Percentiles rank a stretch among this genome's conserved stretches.
Evolutionary conservation across 2,797 vertebrate species (phyloP).

Genomic region (Lerista edwardsae): DNA sequence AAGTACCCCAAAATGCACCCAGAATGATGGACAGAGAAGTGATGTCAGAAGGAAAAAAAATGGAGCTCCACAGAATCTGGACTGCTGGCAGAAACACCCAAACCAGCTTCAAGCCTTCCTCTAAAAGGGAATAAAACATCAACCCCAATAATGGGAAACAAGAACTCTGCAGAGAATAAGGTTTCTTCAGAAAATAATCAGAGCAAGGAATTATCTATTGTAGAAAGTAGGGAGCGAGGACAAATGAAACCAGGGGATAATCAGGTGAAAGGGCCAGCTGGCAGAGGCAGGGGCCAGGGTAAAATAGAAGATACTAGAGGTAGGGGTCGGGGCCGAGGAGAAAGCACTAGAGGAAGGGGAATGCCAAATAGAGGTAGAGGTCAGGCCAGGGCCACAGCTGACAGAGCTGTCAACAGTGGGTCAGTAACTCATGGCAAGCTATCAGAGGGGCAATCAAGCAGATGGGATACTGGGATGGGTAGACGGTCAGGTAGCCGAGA

Average conservation of each 20-base stretch:
- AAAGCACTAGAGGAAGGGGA: slow-evolving; percentile 62
- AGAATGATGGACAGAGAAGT: slow-evolving; percentile 74
- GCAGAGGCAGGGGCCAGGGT: slow-evolving; percentile 75
- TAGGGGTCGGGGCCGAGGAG: slow-evolving; percentile 72
- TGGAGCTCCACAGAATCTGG: slow-evolving; percentile 78
- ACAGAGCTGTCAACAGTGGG: slow-evolving; percentile 73
- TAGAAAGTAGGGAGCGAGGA: slow-evolving; percentile 73
- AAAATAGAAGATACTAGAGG: slow-evolving; percentile 68
- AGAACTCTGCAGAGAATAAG: slow-evolving; percentile 75
- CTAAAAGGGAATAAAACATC: slow-evolving; percentile 54
- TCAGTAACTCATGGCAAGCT: slow-evolving; percentile 54
- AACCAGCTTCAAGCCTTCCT: slow-evolving; percentile 61
- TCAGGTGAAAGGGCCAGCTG: slow-evolving; percentile 80
- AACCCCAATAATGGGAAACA: slow-evolving; percentile 66
- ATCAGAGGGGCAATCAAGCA: slow-evolving; percentile 34
- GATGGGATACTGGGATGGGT: slow-evolving; percentile 48
- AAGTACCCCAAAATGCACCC: slow-evolving; percentile 71
- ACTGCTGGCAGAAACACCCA: slow-evolving; percentile 73
- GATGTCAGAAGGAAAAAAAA: slow-evolving; percentile 72
- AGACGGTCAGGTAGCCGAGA: slow-evolving; percentile 58
- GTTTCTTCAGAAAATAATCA: slow-evolving; percentile 75
- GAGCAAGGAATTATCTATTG: slow-evolving; percentile 56
- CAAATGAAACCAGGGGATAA: slow-evolving; percentile 78
- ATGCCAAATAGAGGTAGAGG: slow-evolving; percentile 73
- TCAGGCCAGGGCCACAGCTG: slow-evolving; percentile 63